Percentiles rank a stretch among this genome's conserved stretches.
These are phyloP conservation scores for Arrhopalites spinosus DNA, from an alignment of 2,888 invertebrate genomes.

Conservation along the genomic window DNA sequence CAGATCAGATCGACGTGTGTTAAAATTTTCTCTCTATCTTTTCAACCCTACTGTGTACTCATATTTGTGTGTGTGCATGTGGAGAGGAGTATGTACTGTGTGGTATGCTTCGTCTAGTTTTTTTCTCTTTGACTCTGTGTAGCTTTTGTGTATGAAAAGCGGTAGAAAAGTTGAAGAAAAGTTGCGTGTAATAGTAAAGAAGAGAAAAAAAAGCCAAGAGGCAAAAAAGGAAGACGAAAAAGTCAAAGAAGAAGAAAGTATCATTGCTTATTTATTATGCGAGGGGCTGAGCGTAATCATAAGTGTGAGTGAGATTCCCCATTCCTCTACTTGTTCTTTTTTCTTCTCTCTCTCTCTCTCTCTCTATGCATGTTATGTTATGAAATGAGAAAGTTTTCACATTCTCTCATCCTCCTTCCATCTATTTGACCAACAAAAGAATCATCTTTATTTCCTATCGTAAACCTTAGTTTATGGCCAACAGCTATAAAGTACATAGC, in stretches of 20 bases:
- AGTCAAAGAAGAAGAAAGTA: background rate
- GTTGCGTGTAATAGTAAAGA: background rate
- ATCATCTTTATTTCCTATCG: background rate
- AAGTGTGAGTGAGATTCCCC: constrained; percentile 16
- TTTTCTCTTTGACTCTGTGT: background rate
- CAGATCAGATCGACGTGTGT: constrained; percentile 20
- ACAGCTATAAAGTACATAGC: background rate
- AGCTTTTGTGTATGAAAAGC: background rate
- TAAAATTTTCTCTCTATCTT: background rate
- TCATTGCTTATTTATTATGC: constrained; percentile 19
- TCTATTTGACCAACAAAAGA: constrained; percentile 19
- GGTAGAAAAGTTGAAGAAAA: constrained; percentile 7
- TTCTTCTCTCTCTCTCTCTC: background rate
- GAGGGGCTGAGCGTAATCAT: constrained; percentile 18
- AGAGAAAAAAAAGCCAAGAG: constrained; percentile 2
- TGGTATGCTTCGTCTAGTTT: background rate
- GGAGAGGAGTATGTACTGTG: background rate
- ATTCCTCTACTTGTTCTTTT: background rate
- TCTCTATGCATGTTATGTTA: background rate
- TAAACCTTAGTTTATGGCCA: background rate
- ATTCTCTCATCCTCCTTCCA: background rate
- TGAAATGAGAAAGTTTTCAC: constrained; percentile 3
- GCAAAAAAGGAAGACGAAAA: background rate
- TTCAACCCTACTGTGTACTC: background rate
- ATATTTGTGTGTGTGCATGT: background rate